phyloP scores from a whole-genome alignment of 1,140 invertebrate species.

The Triops longicaudatus region DNA sequence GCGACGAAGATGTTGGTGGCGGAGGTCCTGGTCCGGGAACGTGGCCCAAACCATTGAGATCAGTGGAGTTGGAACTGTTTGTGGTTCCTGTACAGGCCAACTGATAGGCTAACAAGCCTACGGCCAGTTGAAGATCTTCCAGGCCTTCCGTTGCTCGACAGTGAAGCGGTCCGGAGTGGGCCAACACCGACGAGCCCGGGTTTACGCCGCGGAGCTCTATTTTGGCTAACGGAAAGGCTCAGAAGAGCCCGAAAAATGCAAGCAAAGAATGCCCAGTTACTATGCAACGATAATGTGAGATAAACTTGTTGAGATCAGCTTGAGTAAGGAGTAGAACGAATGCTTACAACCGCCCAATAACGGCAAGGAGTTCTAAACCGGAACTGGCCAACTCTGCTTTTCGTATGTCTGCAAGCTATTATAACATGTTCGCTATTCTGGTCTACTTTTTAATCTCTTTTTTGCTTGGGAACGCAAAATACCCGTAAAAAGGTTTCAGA shows the following conservation, averaged over 20 bases:
- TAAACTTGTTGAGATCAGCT: neutral
- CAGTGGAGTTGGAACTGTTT: neutral
- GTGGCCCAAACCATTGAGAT: slow-evolving; percentile 8
- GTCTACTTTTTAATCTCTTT: neutral
- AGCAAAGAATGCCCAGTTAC: neutral
- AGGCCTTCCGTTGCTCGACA: slow-evolving; percentile 24
- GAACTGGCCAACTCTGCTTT: neutral
- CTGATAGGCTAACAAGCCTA: slow-evolving; percentile 28
- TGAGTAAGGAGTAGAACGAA: neutral
- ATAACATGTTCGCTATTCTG: neutral
- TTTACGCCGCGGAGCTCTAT: neutral
- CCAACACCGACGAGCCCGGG: slow-evolving; percentile 22
- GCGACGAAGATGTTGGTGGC: neutral
- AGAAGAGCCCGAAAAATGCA: slow-evolving; percentile 6
- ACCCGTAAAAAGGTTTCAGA: neutral
- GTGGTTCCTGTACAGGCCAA: slow-evolving; percentile 24
- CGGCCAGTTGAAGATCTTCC: slow-evolving; percentile 28
- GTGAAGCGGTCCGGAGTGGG: slow-evolving; percentile 1
- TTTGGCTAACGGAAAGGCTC: neutral
- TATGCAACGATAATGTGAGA: neutral
- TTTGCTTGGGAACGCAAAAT: neutral
- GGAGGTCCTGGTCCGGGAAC: slow-evolving; percentile 23
- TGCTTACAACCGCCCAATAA: neutral
- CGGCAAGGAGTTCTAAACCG: neutral
- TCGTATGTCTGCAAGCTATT: too few species aligned